Percentiles rank a stretch among this genome's conserved stretches.
phyloP scores from a whole-genome alignment of 2,113 vertebrate species.

The Muntiacus reevesi region DNA sequence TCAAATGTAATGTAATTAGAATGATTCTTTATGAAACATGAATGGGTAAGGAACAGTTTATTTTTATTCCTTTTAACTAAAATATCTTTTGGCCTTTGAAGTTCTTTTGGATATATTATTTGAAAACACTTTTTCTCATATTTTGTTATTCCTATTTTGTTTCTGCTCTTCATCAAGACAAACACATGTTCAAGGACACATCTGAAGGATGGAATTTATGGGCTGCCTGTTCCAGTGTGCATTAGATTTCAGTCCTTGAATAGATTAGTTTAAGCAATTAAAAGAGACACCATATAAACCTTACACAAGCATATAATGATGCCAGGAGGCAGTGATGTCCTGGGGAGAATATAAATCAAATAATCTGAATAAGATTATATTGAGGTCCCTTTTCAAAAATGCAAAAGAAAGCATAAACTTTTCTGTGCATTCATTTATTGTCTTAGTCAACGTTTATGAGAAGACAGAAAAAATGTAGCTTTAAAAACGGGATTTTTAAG shows the following conservation, averaged over 20 bases:
- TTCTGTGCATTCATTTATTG: constrained; percentile 43
- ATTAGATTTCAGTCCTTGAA: constrained; percentile 65
- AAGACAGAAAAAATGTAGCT: constrained; percentile 49
- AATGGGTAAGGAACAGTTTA: constrained; percentile 32
- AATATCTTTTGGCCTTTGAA: constrained; percentile 32
- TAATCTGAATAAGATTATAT: constrained; percentile 70
- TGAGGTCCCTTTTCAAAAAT: constrained; percentile 40
- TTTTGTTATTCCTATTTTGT: constrained; percentile 42
- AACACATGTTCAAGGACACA: constrained; percentile 65
- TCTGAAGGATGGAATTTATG: constrained; percentile 62
- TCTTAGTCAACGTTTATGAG: constrained; percentile 38
- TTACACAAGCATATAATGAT: constrained; percentile 56
- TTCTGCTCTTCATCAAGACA: constrained; percentile 52
- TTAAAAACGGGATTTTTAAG: constrained; percentile 68
- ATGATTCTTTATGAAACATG: constrained; percentile 52
- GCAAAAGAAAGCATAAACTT: constrained; percentile 52
- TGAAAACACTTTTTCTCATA: not conserved
- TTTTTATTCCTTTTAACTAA: constrained; percentile 33
- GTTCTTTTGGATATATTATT: not conserved
- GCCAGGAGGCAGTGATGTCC: constrained; percentile 54
- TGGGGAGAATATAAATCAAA: constrained; percentile 60
- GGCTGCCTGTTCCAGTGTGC: constrained; percentile 22
- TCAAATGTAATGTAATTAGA: constrained; percentile 70
- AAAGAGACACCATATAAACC: constrained; percentile 70
- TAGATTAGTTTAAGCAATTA: constrained; percentile 74